Evolutionary conservation across 2,888 invertebrate species (phyloP), one percentile per base, ranked within the genome.

Genomic region (Tuta absoluta): DNA sequence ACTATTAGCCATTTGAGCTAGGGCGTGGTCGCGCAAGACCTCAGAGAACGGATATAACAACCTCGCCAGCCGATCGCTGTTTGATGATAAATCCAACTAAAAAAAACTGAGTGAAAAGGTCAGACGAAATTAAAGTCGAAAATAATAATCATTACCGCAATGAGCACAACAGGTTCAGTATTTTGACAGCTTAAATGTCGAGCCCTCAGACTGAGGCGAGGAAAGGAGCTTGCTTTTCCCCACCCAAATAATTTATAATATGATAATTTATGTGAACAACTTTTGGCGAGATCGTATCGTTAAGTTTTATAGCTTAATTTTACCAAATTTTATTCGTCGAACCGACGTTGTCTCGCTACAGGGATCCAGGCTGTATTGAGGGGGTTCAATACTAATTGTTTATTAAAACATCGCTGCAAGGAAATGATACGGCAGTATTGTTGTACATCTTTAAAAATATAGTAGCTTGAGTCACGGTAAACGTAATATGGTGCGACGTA

Each of bases 51-150:
- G 88, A 89, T 88, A 86, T 86, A 78, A 84, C 84, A 87, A 87
- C 87, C 88, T 87, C 87, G 86, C 72, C 71, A 79, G 80, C 82
- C 79, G 86, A 87, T 87, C 85, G 73, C 79, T 79, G 80, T 81
- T 81, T 81, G 84, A 85, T 83, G 87, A 89, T 89, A 88, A 87
- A 81, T 78, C 79, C 79, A 80, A 83, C 84, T 79, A 81, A 85
- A 83, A 80, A 80, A 77, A 81, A 82, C 78, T 84, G 87, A 90
- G 86, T 85, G 88, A 89, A 91, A 91, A 91, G 90, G 91, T 90
- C 90, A 89, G 77, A 74, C 81, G 81, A 84, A 83, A 87, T 87
- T 89, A 84, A 86, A 85, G 81, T 86, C 83, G 72, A 77, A 83
- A 87, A 85, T 86, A 84, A 86, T 86, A 85, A 86, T 85, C 78